Evolutionary conservation across 2,888 invertebrate genomes (phyloP), one percentile per base, ranked within the genome.

Genomic region (Stenichneumon culpator): DNA sequence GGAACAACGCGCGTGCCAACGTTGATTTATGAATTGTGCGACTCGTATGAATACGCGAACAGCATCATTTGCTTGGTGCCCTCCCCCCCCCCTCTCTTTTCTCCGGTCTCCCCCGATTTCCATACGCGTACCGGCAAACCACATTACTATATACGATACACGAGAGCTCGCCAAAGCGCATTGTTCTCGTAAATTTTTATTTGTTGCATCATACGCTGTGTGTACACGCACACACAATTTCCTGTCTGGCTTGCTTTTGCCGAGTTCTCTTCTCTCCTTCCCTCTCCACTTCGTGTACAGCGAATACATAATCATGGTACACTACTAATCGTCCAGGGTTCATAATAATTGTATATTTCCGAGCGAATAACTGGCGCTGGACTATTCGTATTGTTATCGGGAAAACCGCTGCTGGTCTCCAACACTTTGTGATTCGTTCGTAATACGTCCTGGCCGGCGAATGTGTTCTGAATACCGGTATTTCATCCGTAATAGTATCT

Each of bases 21-120:
- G 84, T 84, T 87, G 86, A 87, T 87, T 87, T 88, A 87, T 86
- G 84, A 86, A 88, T 87, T 88, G 83, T 86, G 69, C 70, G 84
- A 82, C 57, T 88, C 86, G 86, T 86, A 86, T 86, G 79, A 69
- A 82, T 79, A 84, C 82, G 78, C 79, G 80, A 86, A 87, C 88
- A 86, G 83, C 86, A 87, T 88, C 84, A 87, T 88, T 88, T 88
- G 87, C 85, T 86, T 82, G 60, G 60, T 54, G 32, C 39, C 52
- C 70, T 39, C 81, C 65, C 78, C 74, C 36, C 36, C 36, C 36
- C 39, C 9, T 39, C 39, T 39, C 75, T 67, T 69, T 67, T 72
- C 72, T 69, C 75, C 52, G 44, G 32, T 28, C 80, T 86, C 14
- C 69, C 86, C 74, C 80, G 82, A 87, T 88, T 87, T 88, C 86